Conservation (phyloP, 2,113 vertebrate genomes). For the Prionailurus bengalensis region DNA sequence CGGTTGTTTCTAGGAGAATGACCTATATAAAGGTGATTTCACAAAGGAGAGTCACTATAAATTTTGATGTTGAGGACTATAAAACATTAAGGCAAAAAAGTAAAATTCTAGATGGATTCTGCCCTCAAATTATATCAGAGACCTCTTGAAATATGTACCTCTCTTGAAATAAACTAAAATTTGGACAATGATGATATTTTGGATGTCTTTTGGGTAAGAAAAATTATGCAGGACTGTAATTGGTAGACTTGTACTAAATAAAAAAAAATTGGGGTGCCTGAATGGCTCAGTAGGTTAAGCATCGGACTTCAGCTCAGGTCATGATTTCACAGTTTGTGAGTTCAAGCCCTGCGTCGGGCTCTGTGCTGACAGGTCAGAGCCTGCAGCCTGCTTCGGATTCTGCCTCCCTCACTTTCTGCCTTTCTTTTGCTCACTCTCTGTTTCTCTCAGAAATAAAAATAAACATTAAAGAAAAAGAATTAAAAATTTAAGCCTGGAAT, state of each 20-base stretch:
- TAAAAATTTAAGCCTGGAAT: not conserved
- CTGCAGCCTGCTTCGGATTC: no score
- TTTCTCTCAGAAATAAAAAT: no score
- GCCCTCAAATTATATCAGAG: not conserved
- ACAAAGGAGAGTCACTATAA: not conserved
- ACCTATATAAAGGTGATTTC: not conserved
- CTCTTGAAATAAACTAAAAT: constrained; percentile 24
- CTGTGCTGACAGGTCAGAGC: no score
- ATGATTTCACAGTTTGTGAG: no score
- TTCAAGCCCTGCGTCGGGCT: no score
- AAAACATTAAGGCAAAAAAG: not conserved
- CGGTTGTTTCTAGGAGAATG: not conserved
- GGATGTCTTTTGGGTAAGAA: not conserved
- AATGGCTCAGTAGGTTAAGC: no score
- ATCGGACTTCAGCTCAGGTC: no score
- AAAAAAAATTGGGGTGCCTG: not conserved
- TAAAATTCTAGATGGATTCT: not conserved
- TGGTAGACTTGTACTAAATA: not conserved
- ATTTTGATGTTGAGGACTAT: not conserved
- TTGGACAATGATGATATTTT: not conserved
- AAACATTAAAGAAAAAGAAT: not conserved
- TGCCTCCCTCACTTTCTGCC: no score
- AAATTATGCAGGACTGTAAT: not conserved
- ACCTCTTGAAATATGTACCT: not conserved
- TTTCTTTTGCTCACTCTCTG: no score